phyloP scores from a whole-genome alignment of 2,888 invertebrate genomes.

The Trichacis sp. region DNA sequence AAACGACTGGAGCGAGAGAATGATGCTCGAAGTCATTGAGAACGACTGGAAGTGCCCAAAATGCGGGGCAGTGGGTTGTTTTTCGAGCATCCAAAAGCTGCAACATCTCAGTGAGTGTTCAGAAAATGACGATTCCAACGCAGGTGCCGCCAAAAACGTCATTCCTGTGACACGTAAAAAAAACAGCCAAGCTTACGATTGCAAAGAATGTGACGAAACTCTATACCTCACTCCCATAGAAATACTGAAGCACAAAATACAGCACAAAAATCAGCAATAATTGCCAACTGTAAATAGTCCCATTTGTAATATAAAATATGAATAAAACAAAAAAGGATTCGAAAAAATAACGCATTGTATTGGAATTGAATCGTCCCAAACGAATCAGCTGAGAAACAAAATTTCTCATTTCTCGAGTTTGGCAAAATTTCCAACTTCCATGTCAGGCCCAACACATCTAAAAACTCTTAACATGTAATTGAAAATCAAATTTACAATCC shows the following conservation, averaged over 20 bases:
- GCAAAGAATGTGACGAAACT: slow-evolving; percentile 78
- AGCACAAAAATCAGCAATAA: slow-evolving; percentile 51
- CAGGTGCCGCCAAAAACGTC: slow-evolving; percentile 54
- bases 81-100: slow-evolving; percentile 79
- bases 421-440: not conserved
- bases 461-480: no score
- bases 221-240: slow-evolving; percentile 84
- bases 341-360: no score
- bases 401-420: not conserved
- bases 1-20: slow-evolving; percentile 77
- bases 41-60: slow-evolving; percentile 80
- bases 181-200: slow-evolving; percentile 78
- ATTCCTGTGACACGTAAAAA: slow-evolving; percentile 62
- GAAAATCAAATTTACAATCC: no score
- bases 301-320: not conserved
- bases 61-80: slow-evolving; percentile 75
- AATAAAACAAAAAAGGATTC: no score
- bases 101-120: slow-evolving; percentile 75
- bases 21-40: slow-evolving; percentile 73
- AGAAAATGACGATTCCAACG: slow-evolving; percentile 51
- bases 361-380: no score
- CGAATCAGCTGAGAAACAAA: not conserved
- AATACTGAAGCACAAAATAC: slow-evolving; percentile 86
- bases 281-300: not conserved
- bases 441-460: not conserved